A percentile compares a stretch with the other conserved stretches of the same genome.
Evolutionary conservation across 2,797 vertebrate species (phyloP).

Genomic region (Alca torda): DNA sequence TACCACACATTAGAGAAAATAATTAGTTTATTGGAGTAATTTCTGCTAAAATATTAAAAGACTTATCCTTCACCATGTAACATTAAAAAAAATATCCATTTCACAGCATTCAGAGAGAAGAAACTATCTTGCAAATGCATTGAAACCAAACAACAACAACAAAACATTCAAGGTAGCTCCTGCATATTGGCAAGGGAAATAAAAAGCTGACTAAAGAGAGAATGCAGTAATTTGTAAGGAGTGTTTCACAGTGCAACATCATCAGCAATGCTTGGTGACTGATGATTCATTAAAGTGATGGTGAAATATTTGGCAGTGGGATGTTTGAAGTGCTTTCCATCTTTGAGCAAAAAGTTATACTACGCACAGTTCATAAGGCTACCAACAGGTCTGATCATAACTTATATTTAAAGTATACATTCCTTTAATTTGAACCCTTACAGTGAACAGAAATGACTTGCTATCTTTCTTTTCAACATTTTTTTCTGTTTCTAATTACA

Average conservation of each 20-base stretch:
- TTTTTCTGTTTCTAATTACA: background rate
- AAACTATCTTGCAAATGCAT: background rate
- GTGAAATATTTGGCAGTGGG: background rate
- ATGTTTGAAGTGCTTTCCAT: background rate
- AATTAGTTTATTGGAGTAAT: background rate
- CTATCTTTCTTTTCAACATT: background rate
- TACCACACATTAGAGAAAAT: background rate
- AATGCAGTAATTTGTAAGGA: background rate
- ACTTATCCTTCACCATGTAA: background rate
- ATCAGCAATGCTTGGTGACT: background rate
- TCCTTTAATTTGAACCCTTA: background rate
- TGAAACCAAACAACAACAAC: background rate
- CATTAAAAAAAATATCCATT: background rate
- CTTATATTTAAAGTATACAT: background rate
- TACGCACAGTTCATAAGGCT: background rate
- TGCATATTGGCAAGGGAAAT: background rate
- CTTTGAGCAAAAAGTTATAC: background rate
- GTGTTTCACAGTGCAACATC: background rate
- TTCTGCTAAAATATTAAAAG: conserved; percentile 6
- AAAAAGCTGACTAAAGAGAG: background rate
- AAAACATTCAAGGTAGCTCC: background rate
- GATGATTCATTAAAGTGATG: background rate
- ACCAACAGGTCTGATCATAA: background rate
- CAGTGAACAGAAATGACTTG: accelerated
- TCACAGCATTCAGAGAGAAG: background rate